Evolutionary conservation across 2,113 vertebrate genomes (phyloP).

Genomic region (Anseranas semipalmata): DNA sequence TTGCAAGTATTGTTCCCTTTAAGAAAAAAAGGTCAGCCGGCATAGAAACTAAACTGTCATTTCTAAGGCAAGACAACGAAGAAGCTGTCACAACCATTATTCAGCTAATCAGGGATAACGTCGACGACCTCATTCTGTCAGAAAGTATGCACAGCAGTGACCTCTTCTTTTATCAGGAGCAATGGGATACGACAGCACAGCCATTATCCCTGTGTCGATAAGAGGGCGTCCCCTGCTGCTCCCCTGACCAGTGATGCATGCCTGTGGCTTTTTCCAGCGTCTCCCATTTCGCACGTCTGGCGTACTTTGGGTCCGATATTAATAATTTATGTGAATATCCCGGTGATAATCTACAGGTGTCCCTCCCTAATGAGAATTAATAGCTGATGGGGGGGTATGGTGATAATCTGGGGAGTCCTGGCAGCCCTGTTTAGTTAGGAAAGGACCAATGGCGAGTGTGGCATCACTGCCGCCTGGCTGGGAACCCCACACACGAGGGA

Average conservation of each 20-base stretch:
- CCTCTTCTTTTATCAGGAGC: slow-evolving; percentile 57
- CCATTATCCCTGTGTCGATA: slow-evolving; percentile 42
- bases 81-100: slow-evolving; percentile 58
- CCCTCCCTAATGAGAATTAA: neutral
- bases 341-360: neutral
- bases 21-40: neutral
- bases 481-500: neutral
- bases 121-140: slow-evolving; percentile 68
- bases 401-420: neutral
- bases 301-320: neutral
- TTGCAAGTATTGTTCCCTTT: neutral
- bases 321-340: neutral
- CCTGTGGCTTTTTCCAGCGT: neutral
- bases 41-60: slow-evolving; percentile 20
- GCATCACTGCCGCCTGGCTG: neutral
- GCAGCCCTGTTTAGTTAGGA: neutral
- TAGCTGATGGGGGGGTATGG: neutral
- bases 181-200: neutral
- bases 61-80: slow-evolving; percentile 20
- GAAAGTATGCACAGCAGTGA: slow-evolving; percentile 50
- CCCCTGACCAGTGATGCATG: neutral
- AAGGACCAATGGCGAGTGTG: neutral
- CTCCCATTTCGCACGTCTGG: slow-evolving; percentile 14
- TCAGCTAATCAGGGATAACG: slow-evolving; percentile 65
- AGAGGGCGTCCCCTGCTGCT: neutral